A percentile compares a stretch with the other conserved stretches of the same genome.
phyloP scores from a whole-genome alignment of 2,797 vertebrate genomes.

The Pogonophryne albipinna region DNA sequence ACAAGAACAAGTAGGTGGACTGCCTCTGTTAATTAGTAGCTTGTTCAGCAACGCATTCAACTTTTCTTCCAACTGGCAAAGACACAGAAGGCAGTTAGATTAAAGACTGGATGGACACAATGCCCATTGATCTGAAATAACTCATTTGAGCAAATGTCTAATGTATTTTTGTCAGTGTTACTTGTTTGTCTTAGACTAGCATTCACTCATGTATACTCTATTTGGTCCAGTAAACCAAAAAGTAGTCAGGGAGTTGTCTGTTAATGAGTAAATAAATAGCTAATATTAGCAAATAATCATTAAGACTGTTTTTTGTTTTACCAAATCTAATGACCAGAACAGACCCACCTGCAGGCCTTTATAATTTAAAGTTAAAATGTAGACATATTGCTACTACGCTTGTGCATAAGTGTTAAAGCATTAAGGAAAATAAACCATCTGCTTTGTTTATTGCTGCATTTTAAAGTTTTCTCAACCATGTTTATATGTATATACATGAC shows the following conservation, averaged over 20 bases:
- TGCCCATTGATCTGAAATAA: neutral
- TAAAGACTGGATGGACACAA: neutral
- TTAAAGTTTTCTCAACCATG: slow-evolving; percentile 1
- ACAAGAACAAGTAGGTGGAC: slow-evolving; percentile 71
- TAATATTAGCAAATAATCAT: neutral
- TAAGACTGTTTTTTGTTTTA: neutral
- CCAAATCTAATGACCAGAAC: neutral
- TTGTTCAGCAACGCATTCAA: slow-evolving; percentile 6
- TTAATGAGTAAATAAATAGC: neutral
- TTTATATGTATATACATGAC: neutral
- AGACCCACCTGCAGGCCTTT: neutral
- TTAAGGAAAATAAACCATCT: slow-evolving; percentile 22
- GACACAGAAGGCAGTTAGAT: neutral
- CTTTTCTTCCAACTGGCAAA: neutral
- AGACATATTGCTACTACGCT: neutral
- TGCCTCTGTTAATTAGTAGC: slow-evolving; percentile 3
- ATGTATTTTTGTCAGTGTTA: neutral
- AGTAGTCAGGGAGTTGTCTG: neutral
- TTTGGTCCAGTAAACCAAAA: neutral
- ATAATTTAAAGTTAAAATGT: neutral
- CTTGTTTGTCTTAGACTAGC: neutral
- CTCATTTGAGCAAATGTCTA: neutral
- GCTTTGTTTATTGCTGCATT: neutral
- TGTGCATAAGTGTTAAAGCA: neutral
- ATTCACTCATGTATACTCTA: neutral